Evolutionary conservation across 1,140 invertebrate species (phyloP).

Genomic region (Monochamus saltuarius): DNA sequence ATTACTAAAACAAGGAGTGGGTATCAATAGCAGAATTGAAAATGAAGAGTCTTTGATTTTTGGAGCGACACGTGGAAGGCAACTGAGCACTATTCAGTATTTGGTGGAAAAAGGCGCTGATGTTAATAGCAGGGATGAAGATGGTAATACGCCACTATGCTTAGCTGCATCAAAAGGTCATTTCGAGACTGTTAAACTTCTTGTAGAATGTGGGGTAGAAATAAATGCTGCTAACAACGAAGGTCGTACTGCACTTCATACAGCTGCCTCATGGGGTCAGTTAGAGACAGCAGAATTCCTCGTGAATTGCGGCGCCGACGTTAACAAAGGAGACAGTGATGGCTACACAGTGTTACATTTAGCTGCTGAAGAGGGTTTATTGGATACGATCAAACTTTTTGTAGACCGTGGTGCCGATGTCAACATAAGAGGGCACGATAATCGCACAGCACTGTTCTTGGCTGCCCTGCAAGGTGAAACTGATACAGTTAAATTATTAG

Average conservation of each 20-base stretch:
- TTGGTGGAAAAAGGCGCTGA: conserved; percentile 24
- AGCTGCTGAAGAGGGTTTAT: conserved; percentile 62
- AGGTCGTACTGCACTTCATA: conserved; percentile 33
- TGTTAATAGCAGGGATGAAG: conserved; percentile 18
- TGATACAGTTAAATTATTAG: conserved; percentile 44
- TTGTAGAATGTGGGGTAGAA: conserved; percentile 33
- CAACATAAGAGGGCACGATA: conserved; percentile 20
- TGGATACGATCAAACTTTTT: conserved; percentile 56
- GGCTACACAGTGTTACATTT: conserved; percentile 34
- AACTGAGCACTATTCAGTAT: conserved; percentile 23
- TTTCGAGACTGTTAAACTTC: conserved; percentile 25
- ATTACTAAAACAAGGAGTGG: conserved; percentile 23
- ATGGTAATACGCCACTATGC: conserved; percentile 30
- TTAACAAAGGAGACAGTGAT: conserved; percentile 26
- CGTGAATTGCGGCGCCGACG: conserved; percentile 24
- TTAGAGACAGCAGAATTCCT: conserved; percentile 53
- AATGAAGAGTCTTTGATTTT: conserved; percentile 49
- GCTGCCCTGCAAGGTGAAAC: conserved; percentile 55
- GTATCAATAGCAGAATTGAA: conserved; percentile 21
- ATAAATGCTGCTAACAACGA: conserved; percentile 27
- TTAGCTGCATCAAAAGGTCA: conserved; percentile 29
- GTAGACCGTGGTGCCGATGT: conserved; percentile 20
- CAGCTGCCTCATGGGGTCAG: conserved; percentile 74
- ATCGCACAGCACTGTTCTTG: conserved; percentile 53
- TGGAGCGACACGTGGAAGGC: conserved; percentile 51